Evolutionary conservation across 2,888 invertebrate genomes (phyloP).

Genomic region (Gastrophysa polygoni): DNA sequence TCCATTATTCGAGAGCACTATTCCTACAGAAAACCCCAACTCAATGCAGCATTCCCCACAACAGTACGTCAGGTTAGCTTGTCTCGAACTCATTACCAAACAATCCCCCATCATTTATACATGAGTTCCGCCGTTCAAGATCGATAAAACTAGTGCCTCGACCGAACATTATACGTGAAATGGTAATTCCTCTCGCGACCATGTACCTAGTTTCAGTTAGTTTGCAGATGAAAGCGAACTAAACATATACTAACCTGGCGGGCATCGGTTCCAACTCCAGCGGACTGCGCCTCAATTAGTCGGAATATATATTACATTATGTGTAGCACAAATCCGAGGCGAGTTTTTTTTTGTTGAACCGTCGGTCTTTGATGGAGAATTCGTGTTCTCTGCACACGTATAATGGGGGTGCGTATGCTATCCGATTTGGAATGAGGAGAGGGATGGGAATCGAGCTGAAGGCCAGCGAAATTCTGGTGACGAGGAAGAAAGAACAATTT

Average conservation of each 20-base stretch:
- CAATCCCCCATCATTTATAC: neutral
- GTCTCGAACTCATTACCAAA: neutral
- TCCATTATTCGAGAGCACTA: too few species aligned
- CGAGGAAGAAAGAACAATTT: neutral
- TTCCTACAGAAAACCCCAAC: neutral
- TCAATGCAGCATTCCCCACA: neutral
- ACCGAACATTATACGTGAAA: constrained; percentile 9
- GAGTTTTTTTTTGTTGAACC: constrained; percentile 38
- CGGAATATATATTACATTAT: constrained; percentile 42
- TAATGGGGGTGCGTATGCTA: neutral
- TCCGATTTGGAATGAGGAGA: neutral
- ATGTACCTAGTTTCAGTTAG: constrained; percentile 11
- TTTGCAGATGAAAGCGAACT: constrained; percentile 21
- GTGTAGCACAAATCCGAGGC: constrained; percentile 38
- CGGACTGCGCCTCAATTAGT: constrained; percentile 25
- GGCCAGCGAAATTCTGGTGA: neutral
- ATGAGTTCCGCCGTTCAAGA: constrained; percentile 6
- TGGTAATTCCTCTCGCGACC: constrained; percentile 9
- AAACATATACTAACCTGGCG: constrained; percentile 14
- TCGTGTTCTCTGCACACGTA: constrained; percentile 47
- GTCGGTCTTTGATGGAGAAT: constrained; percentile 48
- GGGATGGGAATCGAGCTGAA: neutral
- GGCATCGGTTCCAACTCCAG: neutral
- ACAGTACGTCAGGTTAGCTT: neutral
- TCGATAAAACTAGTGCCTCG: constrained; percentile 12